phyloP scores from a whole-genome alignment of 2,113 vertebrate genomes.

The Pelobates fuscus region DNA sequence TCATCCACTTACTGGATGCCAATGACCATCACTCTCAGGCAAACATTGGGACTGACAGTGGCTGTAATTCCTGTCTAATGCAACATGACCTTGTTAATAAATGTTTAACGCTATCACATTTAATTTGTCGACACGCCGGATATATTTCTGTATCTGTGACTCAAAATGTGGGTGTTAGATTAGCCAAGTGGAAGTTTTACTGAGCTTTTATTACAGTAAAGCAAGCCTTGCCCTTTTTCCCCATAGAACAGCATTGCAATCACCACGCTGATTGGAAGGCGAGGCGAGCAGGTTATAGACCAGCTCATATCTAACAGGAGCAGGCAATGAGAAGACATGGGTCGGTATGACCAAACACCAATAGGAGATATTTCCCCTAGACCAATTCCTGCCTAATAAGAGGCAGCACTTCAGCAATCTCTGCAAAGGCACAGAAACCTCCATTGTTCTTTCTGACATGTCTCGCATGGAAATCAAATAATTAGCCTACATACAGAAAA shows the following conservation, averaged over 20 bases:
- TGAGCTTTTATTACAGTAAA: neutral
- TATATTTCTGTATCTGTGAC: conserved; percentile 3
- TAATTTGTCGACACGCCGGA: too few relatives aligned
- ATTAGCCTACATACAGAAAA: neutral
- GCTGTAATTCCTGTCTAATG: too few relatives aligned
- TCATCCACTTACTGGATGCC: too few relatives aligned
- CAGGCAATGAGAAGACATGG: neutral
- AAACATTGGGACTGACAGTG: too few relatives aligned
- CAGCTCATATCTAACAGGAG: neutral
- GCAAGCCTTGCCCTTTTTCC: neutral
- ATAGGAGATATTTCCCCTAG: neutral
- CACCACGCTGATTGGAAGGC: neutral
- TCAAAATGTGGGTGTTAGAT: conserved; percentile 19
- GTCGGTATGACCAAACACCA: neutral
- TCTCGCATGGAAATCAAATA: conserved; percentile 5
- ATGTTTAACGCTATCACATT: too few relatives aligned
- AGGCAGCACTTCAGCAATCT: conserved; percentile 44
- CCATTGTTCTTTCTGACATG: conserved; percentile 5
- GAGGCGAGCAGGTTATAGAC: neutral
- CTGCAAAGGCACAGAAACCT: conserved; percentile 7
- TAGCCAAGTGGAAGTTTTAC: neutral
- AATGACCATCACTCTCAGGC: too few relatives aligned
- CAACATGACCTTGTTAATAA: too few relatives aligned
- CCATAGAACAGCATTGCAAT: neutral
- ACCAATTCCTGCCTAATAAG: neutral